Evolutionary conservation across 2,888 invertebrate species (phyloP), one percentile per base, ranked within the genome.

Genomic region (Rhyacophila evoluta): DNA sequence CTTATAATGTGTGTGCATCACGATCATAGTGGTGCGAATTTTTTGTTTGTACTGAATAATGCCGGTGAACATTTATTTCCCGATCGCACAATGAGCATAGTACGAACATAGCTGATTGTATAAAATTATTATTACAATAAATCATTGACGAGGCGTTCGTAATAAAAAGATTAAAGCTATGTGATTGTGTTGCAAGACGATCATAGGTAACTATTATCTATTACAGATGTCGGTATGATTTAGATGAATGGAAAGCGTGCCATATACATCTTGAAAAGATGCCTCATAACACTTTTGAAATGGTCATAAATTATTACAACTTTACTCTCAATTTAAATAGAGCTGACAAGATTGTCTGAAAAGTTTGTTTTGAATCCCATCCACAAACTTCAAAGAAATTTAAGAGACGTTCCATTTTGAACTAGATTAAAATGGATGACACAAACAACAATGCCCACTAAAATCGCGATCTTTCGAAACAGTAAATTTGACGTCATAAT

Each of bases 141-240:
- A 55, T 55, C 55, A 55, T 55, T 55, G 10, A 55, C 15, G 55
- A 55, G 55, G 55, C 55, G 19, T 55, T 55, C 19, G 25, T 19
- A 55, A 55, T 55, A 55, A 55, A 55, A 55, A 55, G 55, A 55
- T 55, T 55, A 55, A 55, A 19, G 55, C 19, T 55, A 19, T 55
- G 2, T 55, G 19, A 55, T 55, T 55, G 25, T 55, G 55, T 25
- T 55, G 55, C 55, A 25, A 55, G 55, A 55, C 6, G 55, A 19
- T 19, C 55, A 19, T 19, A 55, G 55, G 10, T 55, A 55, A 55
- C 19, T 55, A 55, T 55, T 55, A 55, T 55, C 55, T 55, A 55
- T 55, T 55, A 55, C 25, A 55, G 1, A 55, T 55, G 55, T 55
- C 55, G 19, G 25, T 19, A 10, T 55, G 55, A 55, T 55, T 55